Conservation (phyloP, 2,113 vertebrate species). For the Scatophagus argus region DNA sequence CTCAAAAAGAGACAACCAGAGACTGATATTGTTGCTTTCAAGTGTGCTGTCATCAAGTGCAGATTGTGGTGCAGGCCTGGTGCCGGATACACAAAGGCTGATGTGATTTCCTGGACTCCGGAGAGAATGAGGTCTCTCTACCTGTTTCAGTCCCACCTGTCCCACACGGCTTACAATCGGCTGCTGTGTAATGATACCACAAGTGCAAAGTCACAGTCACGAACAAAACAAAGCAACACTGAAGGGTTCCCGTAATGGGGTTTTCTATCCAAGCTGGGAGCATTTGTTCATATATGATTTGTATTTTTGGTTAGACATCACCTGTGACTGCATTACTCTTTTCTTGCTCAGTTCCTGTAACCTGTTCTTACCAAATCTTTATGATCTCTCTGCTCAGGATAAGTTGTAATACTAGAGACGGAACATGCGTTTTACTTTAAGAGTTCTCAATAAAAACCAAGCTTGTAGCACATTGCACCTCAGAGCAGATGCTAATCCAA, state of each 20-base stretch:
- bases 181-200: constrained; percentile 17
- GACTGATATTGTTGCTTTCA: constrained; percentile 18
- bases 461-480: too few species aligned
- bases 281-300: neutral
- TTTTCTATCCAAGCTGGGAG: neutral
- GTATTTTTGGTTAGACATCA: neutral
- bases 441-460: too few species aligned
- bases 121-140: constrained; percentile 6
- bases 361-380: neutral
- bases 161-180: neutral
- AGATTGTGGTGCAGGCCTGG: constrained; percentile 19
- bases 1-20: neutral
- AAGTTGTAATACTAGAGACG: neutral
- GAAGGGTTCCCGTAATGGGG: neutral
- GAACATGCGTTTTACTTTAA: too few species aligned
- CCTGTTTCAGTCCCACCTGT: constrained; percentile 2
- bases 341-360: neutral
- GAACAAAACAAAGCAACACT: neutral
- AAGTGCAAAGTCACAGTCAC: constrained; percentile 9
- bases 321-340: neutral
- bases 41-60: neutral
- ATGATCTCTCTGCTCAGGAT: neutral
- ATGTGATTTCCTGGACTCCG: constrained; percentile 14
- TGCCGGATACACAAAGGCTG: constrained; percentile 32
- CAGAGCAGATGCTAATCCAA: too few species aligned